These are phyloP conservation scores for Azemiops feae DNA, from an alignment of 2,113 vertebrate genomes.

Conservation along the genomic window DNA sequence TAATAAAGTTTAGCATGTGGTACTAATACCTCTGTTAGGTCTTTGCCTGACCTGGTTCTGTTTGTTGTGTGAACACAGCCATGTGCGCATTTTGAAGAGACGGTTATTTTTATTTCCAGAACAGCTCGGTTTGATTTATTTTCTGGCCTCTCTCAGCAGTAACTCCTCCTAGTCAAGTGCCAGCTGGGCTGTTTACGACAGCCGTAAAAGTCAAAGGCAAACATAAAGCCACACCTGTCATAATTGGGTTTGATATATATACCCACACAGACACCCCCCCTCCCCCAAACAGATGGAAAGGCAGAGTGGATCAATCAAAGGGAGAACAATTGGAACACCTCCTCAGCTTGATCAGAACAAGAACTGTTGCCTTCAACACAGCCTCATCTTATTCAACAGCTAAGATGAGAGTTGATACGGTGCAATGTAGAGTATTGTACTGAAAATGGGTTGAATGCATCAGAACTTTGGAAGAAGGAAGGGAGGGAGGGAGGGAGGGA, in stretches of 20 bases:
- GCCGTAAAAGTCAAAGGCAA: conserved; percentile 47
- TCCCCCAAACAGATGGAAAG: fast-evolving
- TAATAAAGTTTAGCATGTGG: not conserved
- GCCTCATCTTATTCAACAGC: not conserved
- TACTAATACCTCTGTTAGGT: not conserved
- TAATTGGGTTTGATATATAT: conserved; percentile 54
- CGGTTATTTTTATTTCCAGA: not conserved
- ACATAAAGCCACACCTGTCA: conserved; percentile 50
- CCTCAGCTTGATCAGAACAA: too few relatives aligned
- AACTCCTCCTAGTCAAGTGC: conserved; percentile 36
- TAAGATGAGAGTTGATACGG: too few relatives aligned
- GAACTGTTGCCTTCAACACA: not conserved
- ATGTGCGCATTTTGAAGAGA: not conserved
- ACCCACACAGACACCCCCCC: fast-evolving
- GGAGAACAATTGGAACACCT: not conserved
- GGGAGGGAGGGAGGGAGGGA: too few relatives aligned
- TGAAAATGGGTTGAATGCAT: too few relatives aligned
- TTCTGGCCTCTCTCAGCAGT: not conserved
- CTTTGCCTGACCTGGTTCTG: not conserved
- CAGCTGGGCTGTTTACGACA: conserved; percentile 51
- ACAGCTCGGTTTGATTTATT: conserved; percentile 23
- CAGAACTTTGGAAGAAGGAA: too few relatives aligned
- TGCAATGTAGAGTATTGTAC: too few relatives aligned
- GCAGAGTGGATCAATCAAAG: not conserved
- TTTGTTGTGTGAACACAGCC: not conserved